Base-by-base conservation (phyloP, 2,797 vertebrate genomes). In the Phoeniculus purpureus region DNA sequence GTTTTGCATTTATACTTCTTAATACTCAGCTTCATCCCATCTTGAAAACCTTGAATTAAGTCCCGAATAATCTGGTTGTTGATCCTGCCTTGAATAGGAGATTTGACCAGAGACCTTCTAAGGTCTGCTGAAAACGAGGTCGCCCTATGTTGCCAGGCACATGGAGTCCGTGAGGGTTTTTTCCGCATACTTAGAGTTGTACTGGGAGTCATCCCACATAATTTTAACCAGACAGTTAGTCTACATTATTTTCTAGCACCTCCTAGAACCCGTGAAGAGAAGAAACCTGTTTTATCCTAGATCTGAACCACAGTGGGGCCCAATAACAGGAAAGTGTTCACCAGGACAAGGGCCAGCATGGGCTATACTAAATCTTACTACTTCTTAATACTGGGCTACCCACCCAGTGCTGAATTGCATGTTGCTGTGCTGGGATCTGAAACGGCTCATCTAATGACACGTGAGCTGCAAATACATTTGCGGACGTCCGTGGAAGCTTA, bases 11-110 rank as follows among this genome's bases (percentile, higher is more conserved):
- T 59, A 65, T 48, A 47, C 11, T 62, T 80, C 19, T 85, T 55
- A 80, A 50, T 43, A 74, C 50, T 74, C 56, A 77, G 76, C 60
- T n/a, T 16, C 72, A 78, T 9, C 18, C 70, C 92, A 88, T 70
- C 9, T 79, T 84, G 34, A 64, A 29, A 12, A 67, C 19, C 71
- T 22, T 11, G 20, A 48, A 81, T 68, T 83, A 51, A 80, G 12
- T 17, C 23, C 22, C 54, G 34, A 74, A 51, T 70, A 80, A 51
- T 61, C 64, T 43, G 9, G 3, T 62, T 17, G 52, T 0, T 75
- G 45, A 50, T 5, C 15, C 60, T 66, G 21, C 27, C 32, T 76
- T 59, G 32, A 62, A 51, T 19, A 71, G 52, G 19, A 83, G 23
- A 17, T 50, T 58, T 60, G 54, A 82, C 17, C 37, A 52, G 48